These are phyloP conservation scores for Exaiptasia diaphana DNA, from an alignment of 64 coral and sea anemone genomes.

Conservation along the genomic window DNA sequence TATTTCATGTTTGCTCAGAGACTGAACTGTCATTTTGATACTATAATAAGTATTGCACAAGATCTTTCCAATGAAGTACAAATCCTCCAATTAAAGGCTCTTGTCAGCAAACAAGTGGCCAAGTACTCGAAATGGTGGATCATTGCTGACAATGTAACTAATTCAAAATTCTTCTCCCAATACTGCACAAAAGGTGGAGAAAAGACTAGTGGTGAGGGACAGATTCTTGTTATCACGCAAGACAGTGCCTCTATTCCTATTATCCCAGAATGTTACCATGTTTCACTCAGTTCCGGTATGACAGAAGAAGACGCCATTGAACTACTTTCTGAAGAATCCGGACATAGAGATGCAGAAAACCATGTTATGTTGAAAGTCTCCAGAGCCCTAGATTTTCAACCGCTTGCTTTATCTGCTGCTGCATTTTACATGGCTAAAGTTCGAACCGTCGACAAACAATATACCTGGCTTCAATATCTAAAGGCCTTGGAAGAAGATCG, in stretches of 20 bases:
- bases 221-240: slow-evolving; percentile 31
- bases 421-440: slow-evolving; percentile 42
- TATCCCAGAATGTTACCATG: slow-evolving; percentile 6
- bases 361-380: slow-evolving; percentile 7
- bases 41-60: not conserved
- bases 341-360: not conserved
- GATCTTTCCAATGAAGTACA: not conserved
- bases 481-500: not conserved
- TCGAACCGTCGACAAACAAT: no score
- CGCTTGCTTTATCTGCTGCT: slow-evolving; percentile 41
- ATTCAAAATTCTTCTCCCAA: not conserved
- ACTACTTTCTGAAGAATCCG: slow-evolving; percentile 14
- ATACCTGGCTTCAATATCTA: slow-evolving; percentile 37
- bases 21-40: not conserved
- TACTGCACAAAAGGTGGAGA: not conserved
- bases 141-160: slow-evolving; percentile 7
- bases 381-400: slow-evolving; percentile 46
- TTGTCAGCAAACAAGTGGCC: not conserved
- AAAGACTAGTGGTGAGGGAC: slow-evolving; percentile 2
- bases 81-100: not conserved
- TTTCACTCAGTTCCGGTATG: slow-evolving; percentile 47
- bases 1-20: not conserved
- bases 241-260: not conserved
- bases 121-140: slow-evolving; percentile 17
- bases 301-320: slow-evolving; percentile 21